Percentiles rank a stretch among this genome's conserved stretches.
Evolutionary conservation across 2,797 vertebrate species (phyloP).

Genomic region (Geotrypetes seraphini): DNA sequence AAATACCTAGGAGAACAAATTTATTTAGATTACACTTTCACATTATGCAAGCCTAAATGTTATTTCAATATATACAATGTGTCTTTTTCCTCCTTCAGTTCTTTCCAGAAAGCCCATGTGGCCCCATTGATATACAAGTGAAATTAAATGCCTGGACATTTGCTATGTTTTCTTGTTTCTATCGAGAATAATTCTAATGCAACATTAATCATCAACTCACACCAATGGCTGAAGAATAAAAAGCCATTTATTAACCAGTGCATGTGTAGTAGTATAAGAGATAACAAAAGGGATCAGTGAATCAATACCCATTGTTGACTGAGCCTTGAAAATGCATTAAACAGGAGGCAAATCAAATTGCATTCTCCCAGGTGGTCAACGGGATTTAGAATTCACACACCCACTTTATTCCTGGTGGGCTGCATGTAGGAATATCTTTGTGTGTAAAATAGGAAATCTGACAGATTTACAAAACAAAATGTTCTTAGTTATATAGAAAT

Average conservation of each 20-base stretch:
- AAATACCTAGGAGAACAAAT: neutral
- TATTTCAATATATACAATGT: neutral
- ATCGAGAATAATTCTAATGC: neutral
- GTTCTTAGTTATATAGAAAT: fast-evolving
- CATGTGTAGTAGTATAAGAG: neutral
- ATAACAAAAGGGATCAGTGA: neutral
- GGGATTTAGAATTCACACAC: neutral
- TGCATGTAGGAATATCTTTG: too few species aligned
- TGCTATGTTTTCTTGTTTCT: neutral
- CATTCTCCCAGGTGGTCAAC: fast-evolving
- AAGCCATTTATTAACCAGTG: neutral
- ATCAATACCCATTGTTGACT: neutral
- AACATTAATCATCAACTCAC: neutral
- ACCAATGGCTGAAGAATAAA: neutral
- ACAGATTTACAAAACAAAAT: neutral
- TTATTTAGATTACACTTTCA: neutral
- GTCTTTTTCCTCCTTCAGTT: neutral
- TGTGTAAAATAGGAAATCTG: fast-evolving
- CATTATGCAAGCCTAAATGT: neutral
- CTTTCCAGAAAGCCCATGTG: neutral
- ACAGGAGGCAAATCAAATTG: fast-evolving
- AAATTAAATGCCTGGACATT: neutral
- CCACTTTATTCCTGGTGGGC: neutral
- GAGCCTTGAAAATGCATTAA: neutral
- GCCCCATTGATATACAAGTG: neutral